phyloP scores from a whole-genome alignment of 1,140 invertebrate species.

The Hestina assimilis region DNA sequence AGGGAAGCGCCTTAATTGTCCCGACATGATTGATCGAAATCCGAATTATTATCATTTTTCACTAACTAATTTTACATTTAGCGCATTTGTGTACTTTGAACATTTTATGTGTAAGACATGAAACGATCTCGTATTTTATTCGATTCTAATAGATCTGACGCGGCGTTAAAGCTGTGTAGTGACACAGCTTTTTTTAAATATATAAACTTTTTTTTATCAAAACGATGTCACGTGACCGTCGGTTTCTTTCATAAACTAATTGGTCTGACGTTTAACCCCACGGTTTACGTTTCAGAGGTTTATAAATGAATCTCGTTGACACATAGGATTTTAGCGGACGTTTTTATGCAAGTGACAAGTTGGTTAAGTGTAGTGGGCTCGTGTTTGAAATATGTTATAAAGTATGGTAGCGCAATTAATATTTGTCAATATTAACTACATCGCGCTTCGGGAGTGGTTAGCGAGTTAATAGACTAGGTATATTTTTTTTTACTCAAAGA shows the following conservation, averaged over 20 bases:
- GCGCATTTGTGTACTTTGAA: conserved; percentile 7
- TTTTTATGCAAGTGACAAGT: conserved; percentile 56
- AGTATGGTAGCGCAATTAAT: conserved; percentile 27
- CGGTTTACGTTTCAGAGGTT: conserved; percentile 50
- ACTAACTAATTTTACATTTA: neutral
- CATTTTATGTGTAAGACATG: conserved; percentile 5
- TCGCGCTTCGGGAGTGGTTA: conserved; percentile 16
- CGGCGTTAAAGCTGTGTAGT: conserved; percentile 15
- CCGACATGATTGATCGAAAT: neutral
- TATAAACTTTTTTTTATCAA: conserved; percentile 64
- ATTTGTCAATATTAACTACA: conserved; percentile 35
- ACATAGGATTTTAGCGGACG: conserved; percentile 45
- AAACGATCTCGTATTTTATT: conserved; percentile 13
- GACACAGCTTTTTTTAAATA: conserved; percentile 38
- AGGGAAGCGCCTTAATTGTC: conserved; percentile 1
- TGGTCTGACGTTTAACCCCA: conserved; percentile 66
- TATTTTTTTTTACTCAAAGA: conserved; percentile 10
- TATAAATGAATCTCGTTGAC: conserved; percentile 57
- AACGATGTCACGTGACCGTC: conserved; percentile 58
- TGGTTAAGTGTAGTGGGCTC: conserved; percentile 21
- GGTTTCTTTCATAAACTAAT: conserved; percentile 70
- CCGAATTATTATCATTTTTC: too few relatives aligned
- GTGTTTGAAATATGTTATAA: conserved; percentile 27
- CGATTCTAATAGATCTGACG: conserved; percentile 10
- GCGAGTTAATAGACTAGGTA: conserved; percentile 10